Evolutionary conservation across 2,113 vertebrate species (phyloP).

Genomic region (Aptenodytes patagonicus): DNA sequence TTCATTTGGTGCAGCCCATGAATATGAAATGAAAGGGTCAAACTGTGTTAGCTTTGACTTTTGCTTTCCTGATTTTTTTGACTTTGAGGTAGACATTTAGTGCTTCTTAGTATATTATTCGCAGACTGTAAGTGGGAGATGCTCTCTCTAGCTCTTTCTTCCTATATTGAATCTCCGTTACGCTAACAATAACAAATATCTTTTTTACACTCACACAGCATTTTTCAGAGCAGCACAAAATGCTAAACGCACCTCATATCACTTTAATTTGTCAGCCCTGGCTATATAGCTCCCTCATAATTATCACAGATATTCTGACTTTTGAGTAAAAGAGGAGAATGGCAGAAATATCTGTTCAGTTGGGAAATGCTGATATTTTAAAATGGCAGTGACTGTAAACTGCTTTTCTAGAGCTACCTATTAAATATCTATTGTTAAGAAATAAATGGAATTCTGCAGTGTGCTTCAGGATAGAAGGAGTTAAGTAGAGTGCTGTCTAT

Average conservation of each 20-base stretch:
- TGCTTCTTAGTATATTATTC: not conserved
- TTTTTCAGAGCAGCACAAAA: not conserved
- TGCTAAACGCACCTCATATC: not conserved
- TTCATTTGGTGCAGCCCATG: not conserved
- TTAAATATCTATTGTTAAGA: not conserved
- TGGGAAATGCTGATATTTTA: not conserved
- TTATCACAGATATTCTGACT: not conserved
- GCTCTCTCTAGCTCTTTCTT: not conserved
- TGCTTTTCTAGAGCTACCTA: not conserved
- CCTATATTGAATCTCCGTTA: not conserved
- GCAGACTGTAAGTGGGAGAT: not conserved
- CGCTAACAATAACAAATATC: not conserved
- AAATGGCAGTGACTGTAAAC: not conserved
- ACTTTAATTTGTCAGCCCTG: not conserved
- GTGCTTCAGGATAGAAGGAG: not conserved
- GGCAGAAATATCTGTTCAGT: not conserved
- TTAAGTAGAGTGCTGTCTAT: not conserved
- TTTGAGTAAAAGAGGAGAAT: not conserved
- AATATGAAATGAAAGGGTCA: constrained; percentile 10
- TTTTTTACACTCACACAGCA: not conserved
- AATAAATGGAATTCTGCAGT: not conserved
- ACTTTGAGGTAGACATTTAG: not conserved
- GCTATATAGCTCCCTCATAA: not conserved
- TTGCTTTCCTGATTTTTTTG: not conserved
- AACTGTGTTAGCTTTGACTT: not conserved